A percentile compares a stretch with the other conserved stretches of the same genome.
Evolutionary conservation across 2,797 vertebrate genomes (phyloP).

Genomic region (Mastacembelus armatus): DNA sequence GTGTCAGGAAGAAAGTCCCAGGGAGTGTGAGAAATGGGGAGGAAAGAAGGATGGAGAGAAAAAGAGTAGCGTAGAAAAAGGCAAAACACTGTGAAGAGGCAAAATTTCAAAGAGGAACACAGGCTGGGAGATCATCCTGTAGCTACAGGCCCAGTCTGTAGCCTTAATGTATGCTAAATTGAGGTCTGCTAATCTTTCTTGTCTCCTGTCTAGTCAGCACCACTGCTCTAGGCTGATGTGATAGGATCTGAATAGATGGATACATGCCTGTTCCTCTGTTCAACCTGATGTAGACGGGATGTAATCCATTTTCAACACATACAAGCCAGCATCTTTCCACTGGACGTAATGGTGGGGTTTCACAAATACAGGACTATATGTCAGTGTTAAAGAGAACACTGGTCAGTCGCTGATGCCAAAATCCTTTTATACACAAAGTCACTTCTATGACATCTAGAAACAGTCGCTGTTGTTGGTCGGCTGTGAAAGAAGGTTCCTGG

Average conservation of each 20-base stretch:
- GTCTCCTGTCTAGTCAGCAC: slow-evolving; percentile 39
- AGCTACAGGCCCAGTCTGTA: slow-evolving; percentile 43
- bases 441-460: no score
- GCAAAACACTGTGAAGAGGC: slow-evolving; percentile 28
- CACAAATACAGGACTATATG: not conserved
- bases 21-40: slow-evolving; percentile 21
- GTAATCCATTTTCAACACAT: slow-evolving; percentile 39
- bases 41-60: not conserved
- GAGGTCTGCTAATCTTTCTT: slow-evolving; percentile 37
- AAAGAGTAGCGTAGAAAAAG: not conserved
- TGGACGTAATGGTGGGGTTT: not conserved
- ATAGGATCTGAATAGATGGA: slow-evolving; percentile 26
- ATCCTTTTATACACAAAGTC: not conserved
- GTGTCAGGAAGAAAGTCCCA: slow-evolving; percentile 61
- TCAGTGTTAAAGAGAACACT: not conserved
- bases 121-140: slow-evolving; percentile 29
- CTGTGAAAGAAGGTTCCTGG: no score
- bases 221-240: slow-evolving; percentile 36
- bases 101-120: slow-evolving; percentile 35
- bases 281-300: slow-evolving; percentile 27
- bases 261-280: slow-evolving; percentile 25
- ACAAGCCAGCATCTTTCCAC: not conserved
- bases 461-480: no score
- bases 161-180: slow-evolving; percentile 24
- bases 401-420: not conserved